Evolutionary conservation across 2,113 vertebrate species (phyloP).

Genomic region (Archocentrus centrarchus): DNA sequence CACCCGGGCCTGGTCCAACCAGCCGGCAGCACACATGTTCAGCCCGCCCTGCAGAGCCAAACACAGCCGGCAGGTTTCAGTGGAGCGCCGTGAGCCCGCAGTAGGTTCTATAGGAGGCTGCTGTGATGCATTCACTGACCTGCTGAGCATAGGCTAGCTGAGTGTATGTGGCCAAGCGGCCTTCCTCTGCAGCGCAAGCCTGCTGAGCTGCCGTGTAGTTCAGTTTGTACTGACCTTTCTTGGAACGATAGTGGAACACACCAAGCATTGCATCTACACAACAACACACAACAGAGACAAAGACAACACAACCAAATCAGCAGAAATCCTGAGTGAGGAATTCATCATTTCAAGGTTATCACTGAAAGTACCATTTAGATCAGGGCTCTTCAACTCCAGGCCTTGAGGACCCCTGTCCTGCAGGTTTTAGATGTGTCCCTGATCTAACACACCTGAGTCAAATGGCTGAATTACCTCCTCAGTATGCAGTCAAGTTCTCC

Average conservation of each 20-base stretch:
- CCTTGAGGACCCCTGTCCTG: too few relatives aligned
- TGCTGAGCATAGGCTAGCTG: constrained; percentile 93
- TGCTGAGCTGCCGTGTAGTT: constrained; percentile 83
- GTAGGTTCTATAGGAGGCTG: rapidly evolving
- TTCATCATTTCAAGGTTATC: constrained; percentile 1
- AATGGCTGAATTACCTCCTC: too few relatives aligned
- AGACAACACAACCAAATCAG: neutral
- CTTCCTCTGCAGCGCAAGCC: constrained; percentile 81
- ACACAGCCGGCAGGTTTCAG: neutral
- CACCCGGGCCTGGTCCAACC: constrained; percentile 85
- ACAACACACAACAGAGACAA: neutral
- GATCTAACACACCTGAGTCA: too few relatives aligned
- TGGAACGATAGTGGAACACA: constrained; percentile 89
- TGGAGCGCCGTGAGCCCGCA: neutral
- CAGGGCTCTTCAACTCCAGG: too few relatives aligned
- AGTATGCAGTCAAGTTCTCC: too few relatives aligned
- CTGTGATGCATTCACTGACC: constrained; percentile 74
- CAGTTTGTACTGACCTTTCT: constrained; percentile 86
- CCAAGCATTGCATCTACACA: constrained; percentile 85
- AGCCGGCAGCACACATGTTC: constrained; percentile 89
- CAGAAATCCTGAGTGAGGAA: neutral
- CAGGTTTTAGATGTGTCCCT: too few relatives aligned
- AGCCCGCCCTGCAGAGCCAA: constrained; percentile 82
- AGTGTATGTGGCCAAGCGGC: constrained; percentile 84
- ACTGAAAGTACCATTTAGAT: neutral